phyloP scores from a whole-genome alignment of 2,888 invertebrate species.

The Yponomeuta cagnagella region DNA sequence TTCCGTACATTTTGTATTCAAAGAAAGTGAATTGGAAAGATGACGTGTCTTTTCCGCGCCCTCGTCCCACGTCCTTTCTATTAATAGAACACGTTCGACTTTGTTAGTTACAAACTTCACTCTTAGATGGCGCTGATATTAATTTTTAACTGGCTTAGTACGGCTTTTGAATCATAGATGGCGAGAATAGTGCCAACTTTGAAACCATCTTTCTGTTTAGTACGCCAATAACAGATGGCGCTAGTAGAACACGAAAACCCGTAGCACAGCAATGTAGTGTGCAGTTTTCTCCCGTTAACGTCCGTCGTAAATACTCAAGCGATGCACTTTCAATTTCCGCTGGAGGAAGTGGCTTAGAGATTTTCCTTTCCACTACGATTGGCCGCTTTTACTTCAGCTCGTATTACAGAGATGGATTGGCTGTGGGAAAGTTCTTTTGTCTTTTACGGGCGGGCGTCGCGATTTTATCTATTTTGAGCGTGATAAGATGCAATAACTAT shows the following conservation, averaged over 20 bases:
- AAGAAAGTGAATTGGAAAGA: too few species aligned
- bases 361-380: slow-evolving; percentile 62
- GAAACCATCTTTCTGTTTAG: too few species aligned
- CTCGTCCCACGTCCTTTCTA: too few species aligned
- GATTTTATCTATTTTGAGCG: background rate
- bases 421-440: slow-evolving; percentile 18
- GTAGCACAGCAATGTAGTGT: slow-evolving; percentile 21
- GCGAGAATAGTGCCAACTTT: too few species aligned
- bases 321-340: slow-evolving; percentile 69
- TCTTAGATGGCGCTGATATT: too few species aligned
- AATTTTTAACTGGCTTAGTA: too few species aligned
- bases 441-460: background rate
- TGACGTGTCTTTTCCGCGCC: too few species aligned
- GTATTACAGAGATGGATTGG: slow-evolving; percentile 5
- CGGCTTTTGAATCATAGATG: too few species aligned
- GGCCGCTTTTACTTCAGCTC: slow-evolving; percentile 55
- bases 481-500: background rate
- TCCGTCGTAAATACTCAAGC: background rate
- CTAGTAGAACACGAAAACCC: slow-evolving; percentile 21
- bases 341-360: slow-evolving; percentile 59
- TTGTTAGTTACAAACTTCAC: too few species aligned
- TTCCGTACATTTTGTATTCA: too few species aligned
- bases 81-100: too few species aligned
- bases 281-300: slow-evolving; percentile 54
- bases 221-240: slow-evolving; percentile 36